Conservation (phyloP, 2,797 vertebrate species). For the Lacerta bilineata region DNA sequence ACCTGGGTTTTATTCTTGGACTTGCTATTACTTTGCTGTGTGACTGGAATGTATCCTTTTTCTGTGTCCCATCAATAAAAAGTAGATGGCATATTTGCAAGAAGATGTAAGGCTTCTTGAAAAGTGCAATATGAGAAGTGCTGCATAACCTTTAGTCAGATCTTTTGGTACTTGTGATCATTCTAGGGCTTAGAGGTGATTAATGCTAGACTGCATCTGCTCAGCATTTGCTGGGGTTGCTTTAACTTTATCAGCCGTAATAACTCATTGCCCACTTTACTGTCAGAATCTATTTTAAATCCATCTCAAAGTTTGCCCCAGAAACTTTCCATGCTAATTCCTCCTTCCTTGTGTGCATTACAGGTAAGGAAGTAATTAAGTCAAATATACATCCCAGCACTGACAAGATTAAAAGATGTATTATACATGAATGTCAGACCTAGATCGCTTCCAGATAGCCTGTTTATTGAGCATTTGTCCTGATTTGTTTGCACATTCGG, state of each 20-base stretch:
- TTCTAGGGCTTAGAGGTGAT: background rate
- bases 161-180: background rate
- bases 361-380: constrained; percentile 16
- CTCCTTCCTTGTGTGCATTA: background rate
- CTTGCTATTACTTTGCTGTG: background rate
- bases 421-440: background rate
- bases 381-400: background rate
- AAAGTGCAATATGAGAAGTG: background rate
- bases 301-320: background rate
- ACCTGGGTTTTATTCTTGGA: background rate
- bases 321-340: background rate
- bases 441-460: background rate
- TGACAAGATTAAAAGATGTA: background rate
- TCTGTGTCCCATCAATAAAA: background rate
- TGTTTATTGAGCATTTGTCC: too few species aligned
- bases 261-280: background rate
- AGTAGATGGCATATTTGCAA: background rate
- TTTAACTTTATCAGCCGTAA: background rate
- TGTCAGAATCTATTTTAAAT: constrained; percentile 17
- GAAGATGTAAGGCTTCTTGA: background rate
- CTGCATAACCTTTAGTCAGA: background rate
- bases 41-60: background rate
- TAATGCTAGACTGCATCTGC: background rate
- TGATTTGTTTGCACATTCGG: too few species aligned
- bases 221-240: background rate